These are phyloP conservation scores for Montipora sp. DNA, from an alignment of 64 coral and sea anemone genomes.

Conservation along the genomic window DNA sequence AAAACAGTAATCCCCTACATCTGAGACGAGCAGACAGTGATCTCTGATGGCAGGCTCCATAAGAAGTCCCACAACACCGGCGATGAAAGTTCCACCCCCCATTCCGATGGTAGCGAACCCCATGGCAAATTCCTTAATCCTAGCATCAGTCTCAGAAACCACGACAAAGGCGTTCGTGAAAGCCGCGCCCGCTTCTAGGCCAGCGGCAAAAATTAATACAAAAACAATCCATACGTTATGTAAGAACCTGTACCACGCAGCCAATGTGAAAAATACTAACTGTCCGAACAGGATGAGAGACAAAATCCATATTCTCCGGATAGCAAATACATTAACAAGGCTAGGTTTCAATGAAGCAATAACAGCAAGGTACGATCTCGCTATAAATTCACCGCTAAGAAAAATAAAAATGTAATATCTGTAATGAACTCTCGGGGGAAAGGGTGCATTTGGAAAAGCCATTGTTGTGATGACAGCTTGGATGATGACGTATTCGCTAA, in stretches of 20 bases:
- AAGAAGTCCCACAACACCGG: slow-evolving; percentile 82
- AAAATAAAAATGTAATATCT: slow-evolving; percentile 97
- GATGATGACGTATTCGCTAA: slow-evolving; percentile 90
- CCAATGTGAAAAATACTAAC: slow-evolving; percentile 74
- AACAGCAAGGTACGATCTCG: slow-evolving; percentile 82
- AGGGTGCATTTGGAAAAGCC: slow-evolving; percentile 91
- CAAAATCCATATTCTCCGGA: slow-evolving; percentile 79
- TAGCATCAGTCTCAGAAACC: slow-evolving; percentile 75
- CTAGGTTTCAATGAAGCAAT: slow-evolving; percentile 68
- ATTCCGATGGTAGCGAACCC: slow-evolving; percentile 94
- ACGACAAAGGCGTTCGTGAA: slow-evolving; percentile 95
- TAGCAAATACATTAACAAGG: slow-evolving; percentile 60
- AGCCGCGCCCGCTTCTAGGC: slow-evolving; percentile 79
- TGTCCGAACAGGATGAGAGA: slow-evolving; percentile 64
- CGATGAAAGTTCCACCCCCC: slow-evolving; percentile 85
- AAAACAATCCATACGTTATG: slow-evolving; percentile 90
- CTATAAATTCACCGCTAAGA: slow-evolving; percentile 86
- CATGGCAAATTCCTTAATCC: slow-evolving; percentile 88
- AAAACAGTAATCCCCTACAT: slow-evolving; percentile 82
- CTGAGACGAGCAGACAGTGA: slow-evolving; percentile 67
- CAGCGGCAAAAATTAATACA: slow-evolving; percentile 88
- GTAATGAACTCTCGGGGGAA: slow-evolving; percentile 88
- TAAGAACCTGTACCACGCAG: slow-evolving; percentile 91
- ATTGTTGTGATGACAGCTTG: slow-evolving; percentile 93
- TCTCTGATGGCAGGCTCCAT: slow-evolving; percentile 72